Evolutionary conservation across 1,140 invertebrate genomes (phyloP).

Genomic region (Orius laevigatus): DNA sequence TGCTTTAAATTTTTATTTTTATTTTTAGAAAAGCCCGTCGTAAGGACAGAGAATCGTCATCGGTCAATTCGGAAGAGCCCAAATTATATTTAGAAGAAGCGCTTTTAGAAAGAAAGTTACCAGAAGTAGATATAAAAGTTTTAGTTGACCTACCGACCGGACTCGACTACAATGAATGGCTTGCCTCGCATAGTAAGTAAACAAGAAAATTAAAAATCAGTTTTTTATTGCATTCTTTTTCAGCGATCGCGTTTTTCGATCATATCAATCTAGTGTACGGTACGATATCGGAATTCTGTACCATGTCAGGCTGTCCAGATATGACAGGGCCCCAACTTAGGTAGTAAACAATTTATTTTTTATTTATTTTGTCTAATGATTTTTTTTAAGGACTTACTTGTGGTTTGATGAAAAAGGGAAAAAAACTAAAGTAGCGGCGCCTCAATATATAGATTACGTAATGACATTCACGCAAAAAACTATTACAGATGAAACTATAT

Average conservation of each 20-base stretch:
- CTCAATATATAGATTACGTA: constrained; percentile 97
- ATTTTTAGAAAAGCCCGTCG: constrained; percentile 78
- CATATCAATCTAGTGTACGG: constrained; percentile 96
- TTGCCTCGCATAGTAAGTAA: constrained; percentile 88
- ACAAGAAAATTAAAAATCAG: not conserved
- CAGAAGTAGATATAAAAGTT: constrained; percentile 80
- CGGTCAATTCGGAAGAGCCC: constrained; percentile 35
- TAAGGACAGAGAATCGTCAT: constrained; percentile 77
- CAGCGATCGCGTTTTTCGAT: constrained; percentile 93
- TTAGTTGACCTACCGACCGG: constrained; percentile 84
- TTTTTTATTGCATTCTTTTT: constrained; percentile 24
- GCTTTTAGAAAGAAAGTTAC: constrained; percentile 78
- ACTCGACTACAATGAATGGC: constrained; percentile 95
- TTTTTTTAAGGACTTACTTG: constrained; percentile 65
- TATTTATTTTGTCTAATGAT: not conserved
- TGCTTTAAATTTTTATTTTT: constrained; percentile 20
- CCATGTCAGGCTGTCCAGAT: constrained; percentile 77
- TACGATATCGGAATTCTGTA: constrained; percentile 95
- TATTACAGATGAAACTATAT: constrained; percentile 89
- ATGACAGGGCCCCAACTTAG: constrained; percentile 88
- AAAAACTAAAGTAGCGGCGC: constrained; percentile 88
- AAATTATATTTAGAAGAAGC: constrained; percentile 91
- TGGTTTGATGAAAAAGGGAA: constrained; percentile 99
- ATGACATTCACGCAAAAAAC: constrained; percentile 97
- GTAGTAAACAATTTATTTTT: constrained; percentile 29